A percentile compares a stretch with the other conserved stretches of the same genome.
phyloP scores from a whole-genome alignment of 2,797 vertebrate genomes.

The Pterois miles region DNA sequence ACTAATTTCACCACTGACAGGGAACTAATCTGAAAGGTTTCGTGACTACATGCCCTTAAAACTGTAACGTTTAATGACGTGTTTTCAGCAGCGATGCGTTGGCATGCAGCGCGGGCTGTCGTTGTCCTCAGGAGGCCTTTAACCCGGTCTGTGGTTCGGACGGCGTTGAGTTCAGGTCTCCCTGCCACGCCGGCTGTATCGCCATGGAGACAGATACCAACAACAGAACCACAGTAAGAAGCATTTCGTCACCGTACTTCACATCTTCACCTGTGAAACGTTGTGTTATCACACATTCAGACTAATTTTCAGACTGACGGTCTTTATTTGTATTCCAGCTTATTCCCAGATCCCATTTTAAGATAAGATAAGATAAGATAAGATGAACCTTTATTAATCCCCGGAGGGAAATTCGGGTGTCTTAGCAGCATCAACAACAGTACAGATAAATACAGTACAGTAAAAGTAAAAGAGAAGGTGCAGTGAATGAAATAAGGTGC shows the following conservation, averaged over 20 bases:
- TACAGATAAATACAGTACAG: too few relatives aligned
- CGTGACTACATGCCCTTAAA: neutral
- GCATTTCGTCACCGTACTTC: neutral
- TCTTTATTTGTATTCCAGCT: neutral
- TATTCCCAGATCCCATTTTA: neutral
- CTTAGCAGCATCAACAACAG: too few relatives aligned
- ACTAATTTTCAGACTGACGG: neutral
- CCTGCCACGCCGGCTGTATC: constrained; percentile 90
- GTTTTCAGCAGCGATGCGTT: neutral
- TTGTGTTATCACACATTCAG: neutral
- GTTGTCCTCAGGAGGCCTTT: constrained; percentile 81
- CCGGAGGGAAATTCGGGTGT: too few relatives aligned
- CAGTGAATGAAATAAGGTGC: too few relatives aligned
- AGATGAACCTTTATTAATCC: too few relatives aligned
- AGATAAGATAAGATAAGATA: too few relatives aligned
- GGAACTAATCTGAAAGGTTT: neutral
- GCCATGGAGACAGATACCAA: accelerated
- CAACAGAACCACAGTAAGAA: constrained; percentile 46
- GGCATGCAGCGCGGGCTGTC: constrained; percentile 76
- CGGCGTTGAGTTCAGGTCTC: constrained; percentile 86
- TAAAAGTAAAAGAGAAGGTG: too few relatives aligned
- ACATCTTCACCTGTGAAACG: neutral
- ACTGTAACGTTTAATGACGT: neutral
- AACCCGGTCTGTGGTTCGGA: constrained; percentile 90
- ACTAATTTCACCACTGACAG: neutral